Conservation (phyloP, 2,888 invertebrate species). For the Andrena chrysosceles region DNA sequence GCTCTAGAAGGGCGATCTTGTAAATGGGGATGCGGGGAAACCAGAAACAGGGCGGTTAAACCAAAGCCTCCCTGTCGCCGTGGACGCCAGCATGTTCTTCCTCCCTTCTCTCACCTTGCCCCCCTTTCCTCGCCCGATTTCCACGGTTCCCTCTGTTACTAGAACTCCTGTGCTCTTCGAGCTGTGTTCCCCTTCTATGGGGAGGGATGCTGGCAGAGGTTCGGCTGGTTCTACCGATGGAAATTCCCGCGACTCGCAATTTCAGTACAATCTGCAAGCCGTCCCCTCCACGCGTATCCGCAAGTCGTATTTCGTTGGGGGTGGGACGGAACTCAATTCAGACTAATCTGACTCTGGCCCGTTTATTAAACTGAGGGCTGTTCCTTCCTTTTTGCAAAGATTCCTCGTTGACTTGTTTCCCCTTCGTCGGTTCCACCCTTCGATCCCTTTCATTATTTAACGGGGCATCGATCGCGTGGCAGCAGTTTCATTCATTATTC, state of each 20-base stretch:
- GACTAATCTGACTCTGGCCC: slow-evolving; percentile 76
- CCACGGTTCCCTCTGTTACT: slow-evolving; percentile 20
- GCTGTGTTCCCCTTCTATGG: neutral
- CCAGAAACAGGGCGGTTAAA: slow-evolving; percentile 71
- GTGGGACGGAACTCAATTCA: slow-evolving; percentile 75
- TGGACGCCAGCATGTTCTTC: slow-evolving; percentile 58
- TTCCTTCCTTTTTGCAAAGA: slow-evolving; percentile 18
- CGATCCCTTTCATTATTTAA: neutral
- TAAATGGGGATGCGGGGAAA: slow-evolving; percentile 70
- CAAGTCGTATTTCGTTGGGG: slow-evolving; percentile 28
- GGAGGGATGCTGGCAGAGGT: slow-evolving; percentile 67
- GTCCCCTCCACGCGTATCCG: slow-evolving; percentile 39
- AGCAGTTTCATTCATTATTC: no score
- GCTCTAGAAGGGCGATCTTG: slow-evolving; percentile 70
- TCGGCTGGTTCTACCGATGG: slow-evolving; percentile 70
- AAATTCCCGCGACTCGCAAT: slow-evolving; percentile 76
- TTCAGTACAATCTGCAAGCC: slow-evolving; percentile 76
- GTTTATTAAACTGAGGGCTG: slow-evolving; percentile 70
- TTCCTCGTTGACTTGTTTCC: neutral
- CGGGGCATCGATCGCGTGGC: neutral
- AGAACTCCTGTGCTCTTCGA: slow-evolving; percentile 4
- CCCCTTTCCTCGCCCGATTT: slow-evolving; percentile 6
- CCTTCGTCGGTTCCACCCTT: no score
- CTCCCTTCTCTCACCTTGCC: neutral
- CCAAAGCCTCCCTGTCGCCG: slow-evolving; percentile 47